Percentiles rank a stretch among this genome's conserved stretches.
Evolutionary conservation across 2,888 invertebrate genomes (phyloP).

Genomic region (Drosophila acutilabella): DNA sequence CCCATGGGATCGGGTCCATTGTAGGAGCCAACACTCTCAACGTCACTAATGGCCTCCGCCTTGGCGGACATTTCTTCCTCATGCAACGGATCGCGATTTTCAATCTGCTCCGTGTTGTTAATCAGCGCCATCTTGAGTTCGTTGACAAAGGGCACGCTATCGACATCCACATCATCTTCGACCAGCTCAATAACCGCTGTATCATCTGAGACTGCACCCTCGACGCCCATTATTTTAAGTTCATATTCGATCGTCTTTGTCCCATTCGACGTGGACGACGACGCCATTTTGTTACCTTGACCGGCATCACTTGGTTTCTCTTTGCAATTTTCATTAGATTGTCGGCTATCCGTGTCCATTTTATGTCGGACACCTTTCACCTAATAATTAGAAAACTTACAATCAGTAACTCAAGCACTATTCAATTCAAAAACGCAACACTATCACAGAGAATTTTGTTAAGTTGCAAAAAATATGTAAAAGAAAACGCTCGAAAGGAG

Average conservation of each 20-base stretch:
- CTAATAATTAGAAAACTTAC: neutral
- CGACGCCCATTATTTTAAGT: slow-evolving; percentile 66
- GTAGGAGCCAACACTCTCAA: slow-evolving; percentile 50
- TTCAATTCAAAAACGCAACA: neutral
- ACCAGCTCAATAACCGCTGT: slow-evolving; percentile 38
- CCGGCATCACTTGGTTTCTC: slow-evolving; percentile 39
- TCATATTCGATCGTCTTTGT: slow-evolving; percentile 39
- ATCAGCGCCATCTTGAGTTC: slow-evolving; percentile 26
- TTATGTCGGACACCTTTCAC: neutral
- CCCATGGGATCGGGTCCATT: slow-evolving; percentile 74
- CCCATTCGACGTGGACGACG: slow-evolving; percentile 17
- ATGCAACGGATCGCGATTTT: slow-evolving; percentile 18
- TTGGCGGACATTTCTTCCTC: slow-evolving; percentile 46
- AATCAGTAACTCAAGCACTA: neutral
- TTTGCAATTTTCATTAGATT: neutral
- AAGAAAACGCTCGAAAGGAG: neutral
- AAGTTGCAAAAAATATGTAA: neutral
- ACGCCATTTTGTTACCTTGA: slow-evolving; percentile 70
- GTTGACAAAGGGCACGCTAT: slow-evolving; percentile 1
- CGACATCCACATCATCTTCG: slow-evolving; percentile 48
- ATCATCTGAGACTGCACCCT: slow-evolving; percentile 40
- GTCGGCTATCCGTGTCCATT: slow-evolving; percentile 23
- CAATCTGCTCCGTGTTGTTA: neutral
- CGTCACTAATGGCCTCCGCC: slow-evolving; percentile 50
- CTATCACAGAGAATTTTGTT: neutral